Evolutionary conservation across 2,888 invertebrate genomes (phyloP).

Genomic region (Drosophila emarginata): DNA sequence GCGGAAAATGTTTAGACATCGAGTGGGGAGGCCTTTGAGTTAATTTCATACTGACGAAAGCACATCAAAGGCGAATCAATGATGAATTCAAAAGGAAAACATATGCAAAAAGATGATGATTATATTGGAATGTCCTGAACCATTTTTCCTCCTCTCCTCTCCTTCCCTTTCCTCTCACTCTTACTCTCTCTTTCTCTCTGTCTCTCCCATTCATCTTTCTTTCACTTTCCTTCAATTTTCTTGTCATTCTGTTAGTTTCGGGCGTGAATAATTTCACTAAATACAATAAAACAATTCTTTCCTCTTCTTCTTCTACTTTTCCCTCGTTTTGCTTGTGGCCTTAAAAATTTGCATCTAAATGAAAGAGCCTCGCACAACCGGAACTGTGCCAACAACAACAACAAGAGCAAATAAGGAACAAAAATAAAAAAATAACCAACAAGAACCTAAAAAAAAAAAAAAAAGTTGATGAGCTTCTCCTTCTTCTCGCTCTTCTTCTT

Average conservation of each 20-base stretch:
- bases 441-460: conserved; percentile 25
- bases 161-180: neutral
- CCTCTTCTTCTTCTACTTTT: neutral
- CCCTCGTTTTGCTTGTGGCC: conserved; percentile 50
- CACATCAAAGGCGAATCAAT: conserved; percentile 31
- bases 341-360: conserved; percentile 74
- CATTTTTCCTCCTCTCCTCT: neutral
- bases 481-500: conserved; percentile 13
- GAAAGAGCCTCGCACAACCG: conserved; percentile 63
- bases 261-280: conserved; percentile 76
- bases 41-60: conserved; percentile 16
- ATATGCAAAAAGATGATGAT: conserved; percentile 19
- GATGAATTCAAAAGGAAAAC: conserved; percentile 20
- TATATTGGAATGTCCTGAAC: neutral
- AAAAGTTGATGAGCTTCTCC: conserved; percentile 56
- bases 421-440: conserved; percentile 14
- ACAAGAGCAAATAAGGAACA: conserved; percentile 6
- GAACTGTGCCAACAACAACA: conserved; percentile 63
- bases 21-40: neutral
- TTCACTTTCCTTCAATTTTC: neutral
- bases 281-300: conserved; percentile 69
- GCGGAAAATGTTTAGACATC: conserved; percentile 10
- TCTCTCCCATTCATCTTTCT: neutral
- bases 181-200: neutral
- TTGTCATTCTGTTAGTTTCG: conserved; percentile 41